Evolutionary conservation across 2,888 invertebrate species (phyloP), one percentile per base, ranked within the genome.

Genomic region (Fragum sueziense): DNA sequence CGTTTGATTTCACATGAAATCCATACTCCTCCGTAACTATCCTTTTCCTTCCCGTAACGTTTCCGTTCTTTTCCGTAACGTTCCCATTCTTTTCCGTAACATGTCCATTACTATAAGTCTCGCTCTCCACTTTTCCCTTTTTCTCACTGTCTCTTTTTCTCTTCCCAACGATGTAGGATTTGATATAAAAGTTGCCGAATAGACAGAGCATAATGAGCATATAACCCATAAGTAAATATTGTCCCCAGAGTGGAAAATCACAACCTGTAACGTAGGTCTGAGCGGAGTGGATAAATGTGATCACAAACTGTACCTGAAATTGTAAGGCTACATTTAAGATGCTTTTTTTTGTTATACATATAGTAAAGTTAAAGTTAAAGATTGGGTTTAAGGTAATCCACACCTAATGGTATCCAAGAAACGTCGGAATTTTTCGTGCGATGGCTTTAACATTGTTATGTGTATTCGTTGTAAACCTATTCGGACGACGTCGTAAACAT

Each of bases 131-230:
- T 47, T 47, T 47, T 2, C 47, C 47, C 7, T 47, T 47, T 47
- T 47, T 47, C 47, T 47, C 47, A n/a, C 47, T 47, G 7, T 47
- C 47, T 14, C 47, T 4, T 47, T 47, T 47, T 47, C 47, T 47
- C n/a, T 14, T 4, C 14, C 47, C 47, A 14, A 47, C 47, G 59
- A 88, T 86, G 76, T 91, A 91, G 6, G 90, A 83, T 69, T 90
- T 88, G 73, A 89, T 71, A 95, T 98, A 98, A 95, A 98, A 98
- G 93, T 98, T 97, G 91, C 96, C 96, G 95, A 98, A 98, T 71
- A 98, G 95, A 95, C 97, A 96, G 95, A 97, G 96, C 96, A 98
- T 98, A 95, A 97, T 96, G 80, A 98, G 97, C 94, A 98, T 98
- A 96, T 97, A 98, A 69, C 89, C 65, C 29, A 90, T 88, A 57